phyloP scores from a whole-genome alignment of 2,797 vertebrate species.

The Chaetophractus vellerosus region DNA sequence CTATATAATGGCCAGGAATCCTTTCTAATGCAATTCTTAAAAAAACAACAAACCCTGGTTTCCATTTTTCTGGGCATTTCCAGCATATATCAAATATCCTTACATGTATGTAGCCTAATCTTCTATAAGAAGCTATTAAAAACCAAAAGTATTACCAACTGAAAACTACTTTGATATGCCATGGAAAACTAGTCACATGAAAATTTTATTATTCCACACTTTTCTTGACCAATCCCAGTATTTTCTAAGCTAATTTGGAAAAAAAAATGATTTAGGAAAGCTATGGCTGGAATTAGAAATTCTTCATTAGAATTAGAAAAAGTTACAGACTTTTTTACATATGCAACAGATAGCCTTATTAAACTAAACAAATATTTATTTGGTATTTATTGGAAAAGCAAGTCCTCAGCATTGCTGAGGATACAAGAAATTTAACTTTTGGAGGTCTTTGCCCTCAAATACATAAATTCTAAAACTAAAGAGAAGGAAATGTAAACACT shows the following conservation, averaged over 20 bases:
- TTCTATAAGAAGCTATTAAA: not conserved
- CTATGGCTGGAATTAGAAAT: not conserved
- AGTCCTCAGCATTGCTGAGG: not conserved
- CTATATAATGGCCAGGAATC: not conserved
- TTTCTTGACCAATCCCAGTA: not conserved
- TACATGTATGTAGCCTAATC: not conserved
- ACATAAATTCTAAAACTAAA: not conserved
- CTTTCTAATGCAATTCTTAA: not conserved
- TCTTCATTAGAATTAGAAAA: constrained; percentile 9
- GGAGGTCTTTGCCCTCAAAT: not conserved
- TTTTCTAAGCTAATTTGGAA: not conserved
- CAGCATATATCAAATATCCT: not conserved
- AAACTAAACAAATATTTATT: not conserved
- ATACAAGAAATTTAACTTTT: not conserved
- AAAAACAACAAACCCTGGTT: not conserved
- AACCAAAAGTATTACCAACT: not conserved
- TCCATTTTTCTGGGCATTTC: not conserved
- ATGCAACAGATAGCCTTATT: not conserved
- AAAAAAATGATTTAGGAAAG: constrained; percentile 11
- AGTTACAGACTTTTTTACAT: not conserved
- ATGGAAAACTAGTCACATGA: not conserved
- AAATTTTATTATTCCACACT: not conserved
- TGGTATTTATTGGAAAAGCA: not conserved
- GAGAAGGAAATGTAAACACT: not conserved
- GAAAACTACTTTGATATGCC: not conserved